Evolutionary conservation across 2,113 vertebrate species (phyloP), one percentile per base, ranked within the genome.

Genomic region (Stomatorhinus ivindoensis): DNA sequence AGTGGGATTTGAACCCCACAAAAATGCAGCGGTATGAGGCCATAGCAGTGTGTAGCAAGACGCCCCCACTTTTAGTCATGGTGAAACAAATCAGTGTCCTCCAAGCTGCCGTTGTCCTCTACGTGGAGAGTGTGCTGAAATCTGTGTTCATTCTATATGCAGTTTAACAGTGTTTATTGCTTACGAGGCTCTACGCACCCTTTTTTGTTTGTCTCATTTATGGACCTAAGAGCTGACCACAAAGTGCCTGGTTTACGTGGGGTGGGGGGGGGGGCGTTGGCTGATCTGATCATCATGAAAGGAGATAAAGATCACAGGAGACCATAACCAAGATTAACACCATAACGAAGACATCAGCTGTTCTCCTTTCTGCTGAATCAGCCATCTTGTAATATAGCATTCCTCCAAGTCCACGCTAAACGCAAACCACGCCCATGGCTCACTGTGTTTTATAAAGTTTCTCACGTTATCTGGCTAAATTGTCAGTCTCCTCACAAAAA

Each of bases 381-480:
- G 90, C 87, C 83, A 91, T 91, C 90, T 89, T 69, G 88, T 91
- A 90, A 87, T 91, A 85, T 73, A 31, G 92, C 42, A 87, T 91
- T 91, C 91, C 84, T 89, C 91, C 91, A 46, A 19, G 80, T 65
- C 24, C 87, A 19, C 21, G 58, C 51, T 44, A 10, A 65, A n/a
- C 27, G 2, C 6, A n/a, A 87, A 92, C 92, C 44, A 55, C 87
- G 3, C 21, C 92, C 50, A 31, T 19, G 35, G 73, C 73, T 39
- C 35, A 2, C 0, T 17, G 35, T 15, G 73, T 17, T 15, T 80
- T 39, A 42, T 6, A 39, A 86, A 46, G 47, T 53, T 90, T 93
- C 92, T 92, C 91, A 92, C 50, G 90, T 90, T 0, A 48, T n/a
- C 90, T 92, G 86, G 91, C 50, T 87, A 91, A 88, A 86, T 76